Evolutionary conservation across 2,797 vertebrate species (phyloP), one percentile per base, ranked within the genome.

Genomic region (Uromys caudimaculatus): DNA sequence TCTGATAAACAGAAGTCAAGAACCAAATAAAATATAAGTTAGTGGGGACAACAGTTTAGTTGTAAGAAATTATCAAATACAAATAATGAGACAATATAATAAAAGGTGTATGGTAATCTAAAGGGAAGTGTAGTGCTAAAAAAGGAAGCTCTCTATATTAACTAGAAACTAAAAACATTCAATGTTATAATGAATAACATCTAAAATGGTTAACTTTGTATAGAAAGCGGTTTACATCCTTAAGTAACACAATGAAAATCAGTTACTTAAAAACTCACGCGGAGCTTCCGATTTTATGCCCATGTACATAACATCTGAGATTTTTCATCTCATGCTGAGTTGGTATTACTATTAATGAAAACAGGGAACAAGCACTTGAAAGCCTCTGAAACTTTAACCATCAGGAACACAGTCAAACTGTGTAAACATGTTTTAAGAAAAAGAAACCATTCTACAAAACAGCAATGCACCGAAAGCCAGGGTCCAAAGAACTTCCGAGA

Each of bases 81-180:
- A 84, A 95, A 89, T 44, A 38, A 17, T 88, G 92, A 81, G 58
- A 78, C 58, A 24, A 62, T 58, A 88, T 56, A 93, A 92, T 60
- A 76, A 86, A 96, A 86, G 35, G 14, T 71, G 62, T 44, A 75
- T 38, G 62, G 89, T 89, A 75, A 2, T 81, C 69, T 89, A 95
- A 96, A 89, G 21, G 11, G 87, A 95, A 85, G 90, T 62, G 27
- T 23, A 41, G 47, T 56, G n/a, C 60, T 90, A 79, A 93, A 91
- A n/a, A 90, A 38, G 44, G 10, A 76, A 54, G 87, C 76, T 27
- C 78, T 82, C 60, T 78, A 64, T 44, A 89, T n/a, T 94, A 93
- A 78, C 47, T 83, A 90, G 50, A 95, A 97, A 84, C 47, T n/a
- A 82, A 93, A 92, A 90, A 24, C 82, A 19, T 64, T 78, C 94